Evolutionary conservation across 2,888 invertebrate species (phyloP).

Genomic region (Xestia rhomboidea): DNA sequence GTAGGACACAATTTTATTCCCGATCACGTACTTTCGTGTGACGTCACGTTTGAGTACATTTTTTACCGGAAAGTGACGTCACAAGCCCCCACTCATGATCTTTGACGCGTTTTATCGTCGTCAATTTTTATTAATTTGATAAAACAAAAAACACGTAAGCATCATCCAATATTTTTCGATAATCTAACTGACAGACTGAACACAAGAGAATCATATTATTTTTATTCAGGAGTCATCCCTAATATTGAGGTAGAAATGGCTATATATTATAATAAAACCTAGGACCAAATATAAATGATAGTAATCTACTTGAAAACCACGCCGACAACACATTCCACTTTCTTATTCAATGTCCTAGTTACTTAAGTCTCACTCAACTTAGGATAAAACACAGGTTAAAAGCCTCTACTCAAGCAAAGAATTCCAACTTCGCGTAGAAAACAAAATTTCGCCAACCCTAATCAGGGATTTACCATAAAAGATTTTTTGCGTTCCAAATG

Average conservation of each 20-base stretch:
- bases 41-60: too few relatives aligned
- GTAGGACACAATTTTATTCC: too few relatives aligned
- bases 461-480: slow-evolving; percentile 39
- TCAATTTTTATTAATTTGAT: too few relatives aligned
- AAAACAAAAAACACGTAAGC: too few relatives aligned
- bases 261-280: background rate
- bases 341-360: background rate
- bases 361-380: background rate
- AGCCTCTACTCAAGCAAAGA: background rate
- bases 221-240: too few relatives aligned
- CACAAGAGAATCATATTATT: too few relatives aligned
- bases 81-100: too few relatives aligned
- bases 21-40: too few relatives aligned
- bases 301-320: background rate
- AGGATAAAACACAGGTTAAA: background rate
- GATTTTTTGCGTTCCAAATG: slow-evolving; percentile 40
- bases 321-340: background rate
- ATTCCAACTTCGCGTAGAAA: background rate
- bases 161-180: too few relatives aligned
- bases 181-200: too few relatives aligned
- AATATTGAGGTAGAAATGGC: background rate
- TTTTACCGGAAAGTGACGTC: too few relatives aligned
- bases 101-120: too few relatives aligned
- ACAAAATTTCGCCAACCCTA: slow-evolving; percentile 42
- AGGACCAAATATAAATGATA: background rate